Conservation (phyloP, 2,888 invertebrate genomes). For the Cephus spinipes region DNA sequence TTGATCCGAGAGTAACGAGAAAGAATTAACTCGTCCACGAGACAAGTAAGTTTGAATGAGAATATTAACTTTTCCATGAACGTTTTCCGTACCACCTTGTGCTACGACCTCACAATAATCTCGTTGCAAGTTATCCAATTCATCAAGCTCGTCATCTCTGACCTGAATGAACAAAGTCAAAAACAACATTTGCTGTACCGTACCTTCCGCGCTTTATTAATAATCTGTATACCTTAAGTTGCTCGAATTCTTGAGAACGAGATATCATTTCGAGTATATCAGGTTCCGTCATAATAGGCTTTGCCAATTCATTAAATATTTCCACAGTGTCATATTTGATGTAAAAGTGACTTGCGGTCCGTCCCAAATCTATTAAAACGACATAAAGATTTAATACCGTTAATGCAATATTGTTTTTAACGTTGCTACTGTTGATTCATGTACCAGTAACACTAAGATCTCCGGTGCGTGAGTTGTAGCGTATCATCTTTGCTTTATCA, state of each 20-base stretch:
- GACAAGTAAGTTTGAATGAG: slow-evolving; percentile 92
- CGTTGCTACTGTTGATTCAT: slow-evolving; percentile 2
- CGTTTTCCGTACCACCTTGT: slow-evolving; percentile 87
- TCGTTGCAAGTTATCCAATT: slow-evolving; percentile 82
- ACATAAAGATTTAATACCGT: not conserved
- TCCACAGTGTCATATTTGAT: slow-evolving; percentile 96
- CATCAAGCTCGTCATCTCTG: slow-evolving; percentile 94
- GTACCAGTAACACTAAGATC: slow-evolving; percentile 80
- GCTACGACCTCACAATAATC: slow-evolving; percentile 84
- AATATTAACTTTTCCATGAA: slow-evolving; percentile 95
- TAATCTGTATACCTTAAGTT: slow-evolving; percentile 79
- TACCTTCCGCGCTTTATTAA: not conserved
- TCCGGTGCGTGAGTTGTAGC: slow-evolving; percentile 87
- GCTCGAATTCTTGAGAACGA: slow-evolving; percentile 93
- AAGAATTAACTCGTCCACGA: slow-evolving; percentile 81
- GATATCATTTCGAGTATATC: slow-evolving; percentile 93
- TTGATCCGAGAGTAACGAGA: slow-evolving; percentile 89
- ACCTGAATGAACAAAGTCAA: slow-evolving; percentile 69
- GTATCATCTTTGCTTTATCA: slow-evolving; percentile 94
- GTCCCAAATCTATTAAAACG: slow-evolving; percentile 79
- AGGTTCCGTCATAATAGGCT: slow-evolving; percentile 85
- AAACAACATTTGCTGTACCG: slow-evolving; percentile 15
- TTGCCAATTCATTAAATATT: slow-evolving; percentile 87
- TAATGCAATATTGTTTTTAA: not conserved
- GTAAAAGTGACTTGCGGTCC: slow-evolving; percentile 98